Evolutionary conservation across 2,113 vertebrate genomes (phyloP).

Genomic region (Nannospalax galili): DNA sequence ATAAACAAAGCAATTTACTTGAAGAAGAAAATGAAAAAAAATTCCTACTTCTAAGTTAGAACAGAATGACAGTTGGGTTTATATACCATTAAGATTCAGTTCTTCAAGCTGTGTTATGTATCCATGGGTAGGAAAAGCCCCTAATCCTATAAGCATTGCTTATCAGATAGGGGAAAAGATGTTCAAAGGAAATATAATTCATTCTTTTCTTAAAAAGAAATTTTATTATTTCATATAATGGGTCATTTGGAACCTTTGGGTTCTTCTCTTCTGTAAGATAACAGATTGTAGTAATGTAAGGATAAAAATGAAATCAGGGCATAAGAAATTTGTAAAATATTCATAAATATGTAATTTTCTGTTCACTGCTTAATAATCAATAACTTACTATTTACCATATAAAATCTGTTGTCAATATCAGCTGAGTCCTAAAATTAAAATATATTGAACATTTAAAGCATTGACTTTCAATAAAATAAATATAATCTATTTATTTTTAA

Average conservation of each 20-base stretch:
- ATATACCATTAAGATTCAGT: slow-evolving; percentile 3
- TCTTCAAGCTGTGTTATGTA: neutral
- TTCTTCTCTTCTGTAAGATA: slow-evolving; percentile 22
- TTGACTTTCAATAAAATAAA: slow-evolving; percentile 39
- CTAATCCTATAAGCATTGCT: neutral
- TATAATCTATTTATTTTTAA: neutral
- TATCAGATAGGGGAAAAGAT: neutral
- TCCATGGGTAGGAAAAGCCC: neutral
- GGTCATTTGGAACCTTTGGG: slow-evolving; percentile 10
- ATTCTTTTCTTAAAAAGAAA: slow-evolving; percentile 48
- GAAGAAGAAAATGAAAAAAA: neutral
- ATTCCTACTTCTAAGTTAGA: neutral
- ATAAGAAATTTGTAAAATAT: slow-evolving; percentile 31
- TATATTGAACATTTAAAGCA: neutral
- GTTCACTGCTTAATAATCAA: neutral
- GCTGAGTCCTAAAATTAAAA: neutral
- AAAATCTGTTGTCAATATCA: neutral
- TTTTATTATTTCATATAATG: slow-evolving; percentile 15
- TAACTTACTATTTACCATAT: slow-evolving; percentile 14
- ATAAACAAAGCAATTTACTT: neutral
- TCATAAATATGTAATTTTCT: slow-evolving; percentile 52
- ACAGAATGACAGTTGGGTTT: neutral
- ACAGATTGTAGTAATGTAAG: slow-evolving; percentile 1
- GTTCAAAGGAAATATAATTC: slow-evolving; percentile 46
- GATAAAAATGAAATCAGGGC: slow-evolving; percentile 41